phyloP scores from a whole-genome alignment of 1,140 invertebrate genomes.

The Heliconius hewitsoni region DNA sequence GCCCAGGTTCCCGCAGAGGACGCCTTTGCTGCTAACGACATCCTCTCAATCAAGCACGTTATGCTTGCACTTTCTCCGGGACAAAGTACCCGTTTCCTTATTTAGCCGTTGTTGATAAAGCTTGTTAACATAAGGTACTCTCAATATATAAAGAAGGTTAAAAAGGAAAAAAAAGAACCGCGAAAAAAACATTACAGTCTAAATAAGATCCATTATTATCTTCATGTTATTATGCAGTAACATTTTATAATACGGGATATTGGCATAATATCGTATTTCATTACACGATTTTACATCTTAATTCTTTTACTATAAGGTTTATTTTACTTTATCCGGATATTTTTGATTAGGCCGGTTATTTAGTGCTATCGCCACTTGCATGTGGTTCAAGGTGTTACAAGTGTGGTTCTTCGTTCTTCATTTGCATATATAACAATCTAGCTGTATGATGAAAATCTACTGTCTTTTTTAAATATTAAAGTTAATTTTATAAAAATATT shows the following conservation, averaged over 20 bases:
- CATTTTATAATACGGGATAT: conserved; percentile 16
- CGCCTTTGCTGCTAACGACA: too few species aligned
- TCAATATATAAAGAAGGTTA: too few species aligned
- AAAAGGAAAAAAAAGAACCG: too few species aligned
- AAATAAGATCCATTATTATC: conserved; percentile 19
- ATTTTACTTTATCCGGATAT: neutral
- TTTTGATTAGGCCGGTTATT: conserved; percentile 1
- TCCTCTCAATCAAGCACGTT: too few species aligned
- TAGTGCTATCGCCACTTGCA: conserved; percentile 29
- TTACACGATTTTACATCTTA: neutral
- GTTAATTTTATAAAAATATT: neutral
- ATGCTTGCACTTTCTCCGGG: too few species aligned
- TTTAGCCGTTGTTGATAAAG: too few species aligned
- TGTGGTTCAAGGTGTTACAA: conserved; percentile 28
- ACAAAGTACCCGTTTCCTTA: too few species aligned
- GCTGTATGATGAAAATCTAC: conserved; percentile 22
- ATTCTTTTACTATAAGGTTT: neutral
- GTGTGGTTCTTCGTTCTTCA: conserved; percentile 31
- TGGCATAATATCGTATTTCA: neutral
- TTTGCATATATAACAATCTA: conserved; percentile 31
- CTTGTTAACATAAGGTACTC: too few species aligned
- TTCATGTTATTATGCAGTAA: conserved; percentile 13
- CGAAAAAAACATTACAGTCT: neutral
- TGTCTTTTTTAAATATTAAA: neutral
- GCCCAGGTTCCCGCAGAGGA: too few species aligned